These are phyloP conservation scores for Antedon mediterranea DNA, from an alignment of 53 echinoderm and acorn worm species.

Conservation along the genomic window DNA sequence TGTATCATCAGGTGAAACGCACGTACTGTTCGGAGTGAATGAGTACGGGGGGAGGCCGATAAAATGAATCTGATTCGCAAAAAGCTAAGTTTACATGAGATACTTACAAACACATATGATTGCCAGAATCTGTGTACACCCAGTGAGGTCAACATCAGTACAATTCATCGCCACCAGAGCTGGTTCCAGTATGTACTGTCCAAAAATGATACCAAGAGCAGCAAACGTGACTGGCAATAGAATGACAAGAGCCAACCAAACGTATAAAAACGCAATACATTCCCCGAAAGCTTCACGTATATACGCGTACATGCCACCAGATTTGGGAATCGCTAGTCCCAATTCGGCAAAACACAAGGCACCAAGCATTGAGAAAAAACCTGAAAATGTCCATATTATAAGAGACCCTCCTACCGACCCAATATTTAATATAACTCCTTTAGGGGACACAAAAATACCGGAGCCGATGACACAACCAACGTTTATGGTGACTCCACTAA, in stretches of 20 bases:
- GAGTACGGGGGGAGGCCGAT: too few relatives aligned
- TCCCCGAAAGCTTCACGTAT: slow-evolving; percentile 21
- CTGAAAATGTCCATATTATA: slow-evolving; percentile 26
- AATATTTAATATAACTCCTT: slow-evolving; percentile 21
- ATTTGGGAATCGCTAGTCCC: slow-evolving; percentile 24
- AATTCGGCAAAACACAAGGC: slow-evolving; percentile 42
- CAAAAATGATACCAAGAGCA: slow-evolving; percentile 20
- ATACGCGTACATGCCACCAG: slow-evolving; percentile 34
- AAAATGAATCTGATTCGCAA: neutral
- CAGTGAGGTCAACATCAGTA: neutral
- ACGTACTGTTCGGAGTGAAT: too few relatives aligned
- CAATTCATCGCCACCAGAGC: neutral
- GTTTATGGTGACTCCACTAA: slow-evolving; percentile 27
- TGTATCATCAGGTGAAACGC: too few relatives aligned
- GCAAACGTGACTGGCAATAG: slow-evolving; percentile 16
- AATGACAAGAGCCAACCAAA: slow-evolving; percentile 21
- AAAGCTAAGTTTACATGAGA: neutral
- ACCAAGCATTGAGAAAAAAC: slow-evolving; percentile 16
- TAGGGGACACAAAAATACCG: slow-evolving; percentile 44
- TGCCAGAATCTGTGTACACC: neutral
- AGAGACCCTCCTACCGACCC: slow-evolving; percentile 24
- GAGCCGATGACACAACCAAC: slow-evolving; percentile 39
- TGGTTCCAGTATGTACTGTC: slow-evolving; percentile 27
- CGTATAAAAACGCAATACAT: slow-evolving; percentile 16
- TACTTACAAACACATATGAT: neutral